Evolutionary conservation across 2,888 invertebrate genomes (phyloP).

Genomic region (Lasioglossum leucozonium): DNA sequence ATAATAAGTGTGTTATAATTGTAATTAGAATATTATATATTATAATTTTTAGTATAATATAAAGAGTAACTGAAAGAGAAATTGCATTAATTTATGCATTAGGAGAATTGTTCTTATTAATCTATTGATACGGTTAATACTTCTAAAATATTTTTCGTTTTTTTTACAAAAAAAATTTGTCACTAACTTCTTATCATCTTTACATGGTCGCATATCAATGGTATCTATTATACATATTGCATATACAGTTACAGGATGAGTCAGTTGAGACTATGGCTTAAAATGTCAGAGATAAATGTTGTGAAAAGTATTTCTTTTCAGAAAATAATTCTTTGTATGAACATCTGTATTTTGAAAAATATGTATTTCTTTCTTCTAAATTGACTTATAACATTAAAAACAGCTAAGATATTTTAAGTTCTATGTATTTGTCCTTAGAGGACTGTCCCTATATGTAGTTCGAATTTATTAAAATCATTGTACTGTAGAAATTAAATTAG

Average conservation of each 20-base stretch:
- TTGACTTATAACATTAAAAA: not conserved
- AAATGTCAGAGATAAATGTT: not conserved
- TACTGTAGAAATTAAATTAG: not conserved
- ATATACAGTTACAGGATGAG: not conserved
- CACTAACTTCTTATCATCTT: not conserved
- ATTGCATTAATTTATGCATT: not conserved
- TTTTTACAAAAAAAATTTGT: not conserved
- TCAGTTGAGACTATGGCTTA: not conserved
- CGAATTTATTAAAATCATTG: not conserved
- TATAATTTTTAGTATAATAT: not conserved
- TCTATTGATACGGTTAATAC: conserved; percentile 13
- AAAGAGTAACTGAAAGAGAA: not conserved
- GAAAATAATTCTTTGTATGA: not conserved
- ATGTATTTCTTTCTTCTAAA: not conserved
- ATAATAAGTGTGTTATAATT: not conserved
- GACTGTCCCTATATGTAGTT: not conserved
- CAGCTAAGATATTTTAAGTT: not conserved
- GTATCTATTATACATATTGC: not conserved
- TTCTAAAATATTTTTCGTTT: not conserved
- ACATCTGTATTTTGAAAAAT: not conserved
- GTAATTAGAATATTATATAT: not conserved
- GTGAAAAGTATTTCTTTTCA: not conserved
- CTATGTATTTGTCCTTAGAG: not conserved
- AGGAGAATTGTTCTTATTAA: not conserved
- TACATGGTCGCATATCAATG: not conserved